Evolutionary conservation across 2,113 vertebrate species (phyloP).

Genomic region (Nannobrachium achirus): DNA sequence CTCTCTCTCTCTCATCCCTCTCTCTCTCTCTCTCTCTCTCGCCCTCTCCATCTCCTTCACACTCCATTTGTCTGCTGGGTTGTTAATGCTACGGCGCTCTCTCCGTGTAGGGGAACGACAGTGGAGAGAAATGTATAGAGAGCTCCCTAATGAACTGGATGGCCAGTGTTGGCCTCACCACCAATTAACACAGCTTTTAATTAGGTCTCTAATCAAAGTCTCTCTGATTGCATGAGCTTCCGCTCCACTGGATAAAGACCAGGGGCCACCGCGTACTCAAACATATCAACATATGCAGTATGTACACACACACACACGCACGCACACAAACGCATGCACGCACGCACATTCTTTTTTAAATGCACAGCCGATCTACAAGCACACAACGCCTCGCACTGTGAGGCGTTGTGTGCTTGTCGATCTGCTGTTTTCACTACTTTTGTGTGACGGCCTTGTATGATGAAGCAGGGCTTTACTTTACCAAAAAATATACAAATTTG

Average conservation of each 20-base stretch:
- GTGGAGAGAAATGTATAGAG: constrained; percentile 58
- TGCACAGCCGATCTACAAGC: too few relatives aligned
- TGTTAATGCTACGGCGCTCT: constrained; percentile 81
- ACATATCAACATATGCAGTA: too few relatives aligned
- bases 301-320: too few relatives aligned
- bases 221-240: constrained; percentile 85
- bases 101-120: constrained; percentile 70
- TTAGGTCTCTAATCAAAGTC: constrained; percentile 91
- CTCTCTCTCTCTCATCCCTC: constrained; percentile 41
- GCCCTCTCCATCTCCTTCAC: constrained; percentile 80
- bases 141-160: constrained; percentile 86
- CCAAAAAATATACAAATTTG: too few relatives aligned
- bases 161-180: constrained; percentile 85
- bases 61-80: constrained; percentile 81
- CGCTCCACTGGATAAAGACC: constrained; percentile 51
- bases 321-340: neutral
- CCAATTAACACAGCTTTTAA: constrained; percentile 98
- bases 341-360: too few relatives aligned
- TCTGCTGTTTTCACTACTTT: too few relatives aligned
- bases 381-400: too few relatives aligned
- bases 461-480: too few relatives aligned
- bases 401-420: too few relatives aligned
- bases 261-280: constrained; percentile 63
- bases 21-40: constrained; percentile 34
- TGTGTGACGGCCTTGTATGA: too few relatives aligned